phyloP scores from a whole-genome alignment of 2,113 vertebrate species.

The Mormyrus lacerda region DNA sequence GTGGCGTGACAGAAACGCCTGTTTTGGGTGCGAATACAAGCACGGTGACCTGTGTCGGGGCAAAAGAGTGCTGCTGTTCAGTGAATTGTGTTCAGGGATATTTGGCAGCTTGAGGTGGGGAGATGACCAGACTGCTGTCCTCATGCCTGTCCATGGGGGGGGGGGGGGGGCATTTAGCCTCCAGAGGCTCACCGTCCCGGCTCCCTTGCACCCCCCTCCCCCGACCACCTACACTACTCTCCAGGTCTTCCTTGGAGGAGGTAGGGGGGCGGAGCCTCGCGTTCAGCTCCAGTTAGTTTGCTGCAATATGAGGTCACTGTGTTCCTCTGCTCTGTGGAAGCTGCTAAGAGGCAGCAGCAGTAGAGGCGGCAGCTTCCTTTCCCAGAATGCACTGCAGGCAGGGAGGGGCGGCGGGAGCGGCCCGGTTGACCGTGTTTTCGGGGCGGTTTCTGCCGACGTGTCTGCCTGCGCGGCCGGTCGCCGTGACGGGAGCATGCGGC shows the following conservation, averaged over 20 bases:
- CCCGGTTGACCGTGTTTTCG: background rate
- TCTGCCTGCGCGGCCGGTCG: background rate
- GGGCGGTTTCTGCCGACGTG: background rate
- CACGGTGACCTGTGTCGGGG: background rate
- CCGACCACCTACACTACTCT: background rate
- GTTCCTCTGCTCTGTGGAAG: background rate
- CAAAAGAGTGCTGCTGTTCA: background rate
- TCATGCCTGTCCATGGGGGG: background rate
- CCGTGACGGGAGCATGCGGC: background rate
- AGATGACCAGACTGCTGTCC: background rate
- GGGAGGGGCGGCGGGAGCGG: background rate
- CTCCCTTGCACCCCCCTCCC: background rate
- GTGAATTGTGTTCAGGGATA: background rate
- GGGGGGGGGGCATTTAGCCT: background rate
- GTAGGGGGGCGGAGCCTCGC: background rate
- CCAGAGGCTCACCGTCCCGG: background rate
- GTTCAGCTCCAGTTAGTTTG: slow-evolving; percentile 2
- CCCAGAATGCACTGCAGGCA: background rate
- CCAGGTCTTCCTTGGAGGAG: background rate
- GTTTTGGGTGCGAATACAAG: background rate
- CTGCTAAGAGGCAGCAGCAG: background rate
- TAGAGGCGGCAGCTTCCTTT: background rate
- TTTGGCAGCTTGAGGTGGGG: background rate
- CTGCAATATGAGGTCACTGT: slow-evolving; percentile 13
- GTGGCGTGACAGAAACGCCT: background rate